These are phyloP conservation scores for Protonibea diacanthus DNA, from an alignment of 2,797 vertebrate genomes.

Conservation along the genomic window DNA sequence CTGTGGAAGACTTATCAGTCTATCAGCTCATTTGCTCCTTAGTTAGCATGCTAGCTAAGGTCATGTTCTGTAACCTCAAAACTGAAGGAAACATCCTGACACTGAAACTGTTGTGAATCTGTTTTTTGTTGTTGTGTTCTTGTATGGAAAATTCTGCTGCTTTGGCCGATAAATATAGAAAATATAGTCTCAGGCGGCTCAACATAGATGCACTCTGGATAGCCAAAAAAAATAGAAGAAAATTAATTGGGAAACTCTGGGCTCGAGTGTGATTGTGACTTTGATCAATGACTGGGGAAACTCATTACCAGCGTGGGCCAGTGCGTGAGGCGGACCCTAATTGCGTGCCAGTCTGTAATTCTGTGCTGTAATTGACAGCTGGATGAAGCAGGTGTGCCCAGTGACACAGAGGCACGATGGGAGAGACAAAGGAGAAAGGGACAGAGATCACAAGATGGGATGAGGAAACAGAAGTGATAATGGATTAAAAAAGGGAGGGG, in stretches of 20 bases:
- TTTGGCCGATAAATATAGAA: constrained; percentile 55
- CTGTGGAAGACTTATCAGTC: not conserved
- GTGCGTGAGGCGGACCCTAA: constrained; percentile 79
- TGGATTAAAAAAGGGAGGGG: constrained; percentile 18
- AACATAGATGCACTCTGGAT: constrained; percentile 59
- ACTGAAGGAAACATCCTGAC: constrained; percentile 23
- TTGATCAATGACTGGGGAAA: constrained; percentile 88
- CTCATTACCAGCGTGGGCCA: constrained; percentile 82
- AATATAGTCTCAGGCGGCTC: constrained; percentile 46
- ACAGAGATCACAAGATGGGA: constrained; percentile 58
- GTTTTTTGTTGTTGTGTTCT: not conserved
- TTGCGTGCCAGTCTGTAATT: constrained; percentile 83
- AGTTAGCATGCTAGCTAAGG: not conserved
- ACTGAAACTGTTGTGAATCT: constrained; percentile 22
- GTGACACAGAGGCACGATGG: constrained; percentile 65
- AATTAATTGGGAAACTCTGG: constrained; percentile 83
- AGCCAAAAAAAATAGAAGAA: constrained; percentile 36
- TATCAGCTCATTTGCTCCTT: not conserved
- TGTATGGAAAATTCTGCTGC: constrained; percentile 20
- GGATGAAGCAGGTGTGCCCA: constrained; percentile 85
- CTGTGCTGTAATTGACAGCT: constrained; percentile 84
- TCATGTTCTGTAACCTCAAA: not conserved
- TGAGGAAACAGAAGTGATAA: constrained; percentile 28
- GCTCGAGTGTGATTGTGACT: constrained; percentile 82
- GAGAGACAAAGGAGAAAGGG: constrained; percentile 67